These are phyloP conservation scores for Trematomus bernacchii DNA, from an alignment of 2,797 vertebrate species.

Conservation along the genomic window DNA sequence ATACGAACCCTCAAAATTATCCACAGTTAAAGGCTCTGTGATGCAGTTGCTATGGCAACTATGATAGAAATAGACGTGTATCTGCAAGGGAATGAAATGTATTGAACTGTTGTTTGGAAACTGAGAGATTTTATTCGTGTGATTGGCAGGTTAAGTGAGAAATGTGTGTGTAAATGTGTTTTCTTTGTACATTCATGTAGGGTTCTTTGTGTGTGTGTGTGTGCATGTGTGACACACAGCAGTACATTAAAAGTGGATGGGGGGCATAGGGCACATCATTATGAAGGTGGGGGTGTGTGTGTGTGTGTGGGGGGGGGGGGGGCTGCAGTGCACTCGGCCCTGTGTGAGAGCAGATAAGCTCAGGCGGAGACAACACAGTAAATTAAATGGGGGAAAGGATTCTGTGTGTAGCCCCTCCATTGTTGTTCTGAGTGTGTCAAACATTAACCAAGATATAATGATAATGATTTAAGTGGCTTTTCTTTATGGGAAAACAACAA, in stretches of 20 bases:
- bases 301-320: slow-evolving; percentile 28
- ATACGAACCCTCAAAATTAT: slow-evolving; percentile 82
- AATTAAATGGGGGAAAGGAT: slow-evolving; percentile 60
- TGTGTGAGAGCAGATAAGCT: slow-evolving; percentile 72
- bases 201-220: slow-evolving; percentile 14
- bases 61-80: slow-evolving; percentile 87
- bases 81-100: slow-evolving; percentile 85
- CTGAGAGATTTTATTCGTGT: slow-evolving; percentile 57
- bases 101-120: slow-evolving; percentile 81
- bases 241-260: slow-evolving; percentile 76
- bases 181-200: neutral
- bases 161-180: slow-evolving; percentile 21
- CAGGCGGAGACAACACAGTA: slow-evolving; percentile 66
- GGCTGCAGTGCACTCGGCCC: slow-evolving; percentile 66
- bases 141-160: slow-evolving; percentile 68
- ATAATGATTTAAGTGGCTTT: slow-evolving; percentile 46
- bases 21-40: slow-evolving; percentile 84
- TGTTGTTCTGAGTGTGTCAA: slow-evolving; percentile 58
- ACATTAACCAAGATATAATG: slow-evolving; percentile 50
- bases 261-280: slow-evolving; percentile 77
- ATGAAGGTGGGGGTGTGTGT: slow-evolving; percentile 51
- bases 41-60: slow-evolving; percentile 89
- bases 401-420: slow-evolving; percentile 55
- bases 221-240: slow-evolving; percentile 54
- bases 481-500: slow-evolving; percentile 31